These are phyloP conservation scores for Anoura caudifer DNA, from an alignment of 2,113 vertebrate species.

Conservation along the genomic window DNA sequence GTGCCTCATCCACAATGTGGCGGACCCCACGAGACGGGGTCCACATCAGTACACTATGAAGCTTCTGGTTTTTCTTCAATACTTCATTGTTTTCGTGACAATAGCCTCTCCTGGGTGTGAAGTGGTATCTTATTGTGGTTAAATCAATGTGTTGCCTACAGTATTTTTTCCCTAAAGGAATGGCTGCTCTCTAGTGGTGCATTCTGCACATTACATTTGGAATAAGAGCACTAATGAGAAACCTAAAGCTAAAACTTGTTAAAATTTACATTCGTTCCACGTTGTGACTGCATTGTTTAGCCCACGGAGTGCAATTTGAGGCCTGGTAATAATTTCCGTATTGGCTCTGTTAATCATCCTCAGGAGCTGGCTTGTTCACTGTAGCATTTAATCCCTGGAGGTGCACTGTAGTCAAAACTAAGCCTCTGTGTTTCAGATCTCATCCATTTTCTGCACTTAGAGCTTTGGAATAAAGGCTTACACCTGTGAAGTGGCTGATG, in stretches of 20 bases:
- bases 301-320: neutral
- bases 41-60: neutral
- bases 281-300: neutral
- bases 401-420: neutral
- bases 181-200: conserved; percentile 48
- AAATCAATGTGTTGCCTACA: neutral
- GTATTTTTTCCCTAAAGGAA: neutral
- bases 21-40: too few relatives aligned
- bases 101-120: neutral
- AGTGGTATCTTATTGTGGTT: neutral
- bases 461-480: neutral
- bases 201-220: neutral
- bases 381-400: neutral
- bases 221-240: neutral
- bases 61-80: neutral
- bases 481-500: neutral
- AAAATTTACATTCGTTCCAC: neutral
- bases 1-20: too few relatives aligned
- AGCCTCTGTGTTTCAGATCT: neutral
- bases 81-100: neutral
- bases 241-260: neutral
- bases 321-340: neutral
- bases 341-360: neutral
- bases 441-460: neutral
- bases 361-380: neutral